These are phyloP conservation scores for Lasius platythorax DNA, from an alignment of 2,888 invertebrate species.

Conservation along the genomic window DNA sequence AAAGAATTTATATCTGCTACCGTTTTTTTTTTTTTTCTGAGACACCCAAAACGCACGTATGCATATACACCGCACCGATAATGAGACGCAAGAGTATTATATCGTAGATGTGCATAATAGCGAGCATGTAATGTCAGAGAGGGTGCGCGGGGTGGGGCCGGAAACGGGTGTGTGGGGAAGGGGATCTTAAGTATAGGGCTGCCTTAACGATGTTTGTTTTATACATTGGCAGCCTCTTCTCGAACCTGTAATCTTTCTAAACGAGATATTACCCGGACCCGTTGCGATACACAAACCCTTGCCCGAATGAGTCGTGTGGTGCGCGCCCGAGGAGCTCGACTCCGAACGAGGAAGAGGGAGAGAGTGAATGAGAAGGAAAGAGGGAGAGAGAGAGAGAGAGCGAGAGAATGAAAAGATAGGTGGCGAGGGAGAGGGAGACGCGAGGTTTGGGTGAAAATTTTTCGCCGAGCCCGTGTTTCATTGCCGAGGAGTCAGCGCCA, in stretches of 20 bases:
- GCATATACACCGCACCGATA: slow-evolving; percentile 37
- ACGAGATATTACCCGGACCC: slow-evolving; percentile 85
- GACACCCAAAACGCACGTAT: slow-evolving; percentile 33
- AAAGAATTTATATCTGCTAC: neutral
- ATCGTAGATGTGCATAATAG: slow-evolving; percentile 58
- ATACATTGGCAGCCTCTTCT: slow-evolving; percentile 86
- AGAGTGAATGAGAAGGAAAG: neutral
- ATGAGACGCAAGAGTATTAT: slow-evolving; percentile 36
- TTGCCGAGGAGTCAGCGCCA: slow-evolving; percentile 22
- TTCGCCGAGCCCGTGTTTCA: slow-evolving; percentile 39
- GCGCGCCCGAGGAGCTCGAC: slow-evolving; percentile 57
- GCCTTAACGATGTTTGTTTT: slow-evolving; percentile 86
- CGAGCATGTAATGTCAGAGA: slow-evolving; percentile 58
- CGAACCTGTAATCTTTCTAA: slow-evolving; percentile 86
- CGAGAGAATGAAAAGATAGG: neutral
- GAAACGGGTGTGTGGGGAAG: slow-evolving; percentile 56
- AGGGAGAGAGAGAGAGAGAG: neutral
- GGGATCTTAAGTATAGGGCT: slow-evolving; percentile 84
- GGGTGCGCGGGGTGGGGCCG: slow-evolving; percentile 53
- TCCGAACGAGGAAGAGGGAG: slow-evolving; percentile 15
- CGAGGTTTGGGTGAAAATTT: slow-evolving; percentile 16
- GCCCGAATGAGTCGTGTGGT: slow-evolving; percentile 59
- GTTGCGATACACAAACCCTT: slow-evolving; percentile 70
- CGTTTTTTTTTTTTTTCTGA: neutral
- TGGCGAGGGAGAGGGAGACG: neutral